Conservation (phyloP, 2,888 invertebrate species). For the Latheticus oryzae region DNA sequence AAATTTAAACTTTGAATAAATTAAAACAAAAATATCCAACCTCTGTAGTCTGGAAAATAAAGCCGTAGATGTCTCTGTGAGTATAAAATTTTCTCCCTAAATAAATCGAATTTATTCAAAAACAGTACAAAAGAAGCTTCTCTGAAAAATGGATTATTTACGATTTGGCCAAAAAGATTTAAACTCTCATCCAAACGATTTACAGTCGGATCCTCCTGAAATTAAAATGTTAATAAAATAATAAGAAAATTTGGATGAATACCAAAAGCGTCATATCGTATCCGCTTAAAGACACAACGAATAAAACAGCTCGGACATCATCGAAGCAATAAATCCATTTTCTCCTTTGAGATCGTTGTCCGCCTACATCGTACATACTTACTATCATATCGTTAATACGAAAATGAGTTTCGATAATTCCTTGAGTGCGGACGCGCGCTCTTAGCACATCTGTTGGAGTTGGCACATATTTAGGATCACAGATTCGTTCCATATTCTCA, state of each 20-base stretch:
- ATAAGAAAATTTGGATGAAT: constrained; percentile 20
- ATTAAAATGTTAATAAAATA: constrained; percentile 33
- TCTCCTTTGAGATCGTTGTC: constrained; percentile 73
- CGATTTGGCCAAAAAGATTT: constrained; percentile 73
- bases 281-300: constrained; percentile 74
- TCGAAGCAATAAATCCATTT: constrained; percentile 79
- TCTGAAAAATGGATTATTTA: constrained; percentile 74
- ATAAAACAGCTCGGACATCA: constrained; percentile 73
- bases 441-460: constrained; percentile 74
- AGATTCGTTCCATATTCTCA: constrained; percentile 75
- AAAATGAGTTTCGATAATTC: constrained; percentile 76
- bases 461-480: constrained; percentile 73
- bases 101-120: constrained; percentile 75
- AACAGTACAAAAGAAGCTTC: constrained; percentile 74
- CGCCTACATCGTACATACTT: constrained; percentile 76
- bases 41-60: constrained; percentile 72
- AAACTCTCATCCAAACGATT: constrained; percentile 75
- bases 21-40: constrained; percentile 59
- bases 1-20: constrained; percentile 11
- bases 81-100: constrained; percentile 73
- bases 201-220: constrained; percentile 71
- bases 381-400: constrained; percentile 70
- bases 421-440: constrained; percentile 74
- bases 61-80: constrained; percentile 72
- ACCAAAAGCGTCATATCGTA: constrained; percentile 75